Evolutionary conservation across 1,140 invertebrate species (phyloP), one percentile per base, ranked within the genome.

Genomic region (Pseudomyrmex flavicornis): DNA sequence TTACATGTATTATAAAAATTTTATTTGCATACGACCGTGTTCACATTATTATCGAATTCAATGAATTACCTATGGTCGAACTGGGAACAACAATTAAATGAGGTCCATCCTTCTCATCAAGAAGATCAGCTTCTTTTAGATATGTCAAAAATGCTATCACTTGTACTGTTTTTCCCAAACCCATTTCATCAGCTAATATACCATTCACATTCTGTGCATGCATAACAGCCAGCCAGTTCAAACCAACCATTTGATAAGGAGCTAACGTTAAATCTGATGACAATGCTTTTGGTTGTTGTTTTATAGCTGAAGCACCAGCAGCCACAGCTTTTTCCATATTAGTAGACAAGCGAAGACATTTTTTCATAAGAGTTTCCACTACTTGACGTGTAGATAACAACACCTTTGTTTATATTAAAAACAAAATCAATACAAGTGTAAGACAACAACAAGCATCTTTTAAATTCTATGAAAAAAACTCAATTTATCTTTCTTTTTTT

Each of bases 131-230:
- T 92, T 99, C 97, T 91, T 98, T 97, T 3, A 99, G 94, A 92
- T 98, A 97, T 0, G 98, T 97, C 5, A 99, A 95, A 93, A 99
- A 99, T 1, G 98, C 96, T 85, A 98, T 97, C 17, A 98, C 96
- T 93, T 99, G 98, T 74, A 99, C 96, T 0, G 98, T 99, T 95
- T 99, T 99, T 1, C 98, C 98, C 12, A 95, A 96, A 52, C 98
- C 98, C 98, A 98, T 98, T 94, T 98, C 97, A 92, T 98, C 97
- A 0, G 98, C 98, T 72, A 99, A 94, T 88, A 99, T 99, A n/a
- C 98, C 98, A 93, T 99, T 99, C 2, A 99, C 96, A 48, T 97
- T 96, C 87, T 98, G 97, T 44, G 96, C 95, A 91, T 99, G 97
- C 95, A 99, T 96, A 2, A 99, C 96, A 0, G 97, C 96, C 0